phyloP scores from a whole-genome alignment of 92 coral and sea anemone species.

The Montipora capitata region DNA sequence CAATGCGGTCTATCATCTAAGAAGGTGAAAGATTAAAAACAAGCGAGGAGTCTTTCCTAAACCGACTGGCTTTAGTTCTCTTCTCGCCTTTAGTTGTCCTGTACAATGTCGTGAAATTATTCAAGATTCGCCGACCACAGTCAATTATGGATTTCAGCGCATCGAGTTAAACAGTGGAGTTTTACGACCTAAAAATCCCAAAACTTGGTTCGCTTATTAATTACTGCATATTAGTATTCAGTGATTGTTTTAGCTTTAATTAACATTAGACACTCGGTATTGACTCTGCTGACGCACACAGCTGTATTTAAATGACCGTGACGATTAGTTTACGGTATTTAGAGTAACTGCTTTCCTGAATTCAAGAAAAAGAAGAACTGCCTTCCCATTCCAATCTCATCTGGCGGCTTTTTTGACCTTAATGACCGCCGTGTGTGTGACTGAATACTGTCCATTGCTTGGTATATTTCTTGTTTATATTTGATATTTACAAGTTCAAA shows the following conservation, averaged over 20 bases:
- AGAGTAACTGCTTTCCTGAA: background rate
- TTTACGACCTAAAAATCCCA: too few relatives aligned
- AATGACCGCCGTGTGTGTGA: background rate
- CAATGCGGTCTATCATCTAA: too few relatives aligned
- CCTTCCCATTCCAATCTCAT: background rate
- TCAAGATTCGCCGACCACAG: too few relatives aligned
- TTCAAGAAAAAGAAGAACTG: too few relatives aligned
- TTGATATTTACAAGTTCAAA: background rate
- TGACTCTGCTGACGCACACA: slow-evolving; percentile 16
- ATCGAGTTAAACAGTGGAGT: too few relatives aligned
- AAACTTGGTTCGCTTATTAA: background rate
- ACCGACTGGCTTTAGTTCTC: too few relatives aligned
- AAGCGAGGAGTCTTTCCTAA: too few relatives aligned
- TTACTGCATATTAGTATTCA: background rate
- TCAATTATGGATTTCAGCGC: too few relatives aligned
- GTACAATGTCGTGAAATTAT: too few relatives aligned
- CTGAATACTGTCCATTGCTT: background rate
- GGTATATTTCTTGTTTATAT: background rate
- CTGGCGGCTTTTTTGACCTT: too few relatives aligned
- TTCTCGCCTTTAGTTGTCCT: too few relatives aligned
- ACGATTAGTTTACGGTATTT: background rate
- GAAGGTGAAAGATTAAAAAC: too few relatives aligned
- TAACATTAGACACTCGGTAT: background rate
- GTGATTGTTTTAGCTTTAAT: background rate
- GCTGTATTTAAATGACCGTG: background rate